phyloP scores from a whole-genome alignment of 2,113 vertebrate species.

The Podocnemis expansa region DNA sequence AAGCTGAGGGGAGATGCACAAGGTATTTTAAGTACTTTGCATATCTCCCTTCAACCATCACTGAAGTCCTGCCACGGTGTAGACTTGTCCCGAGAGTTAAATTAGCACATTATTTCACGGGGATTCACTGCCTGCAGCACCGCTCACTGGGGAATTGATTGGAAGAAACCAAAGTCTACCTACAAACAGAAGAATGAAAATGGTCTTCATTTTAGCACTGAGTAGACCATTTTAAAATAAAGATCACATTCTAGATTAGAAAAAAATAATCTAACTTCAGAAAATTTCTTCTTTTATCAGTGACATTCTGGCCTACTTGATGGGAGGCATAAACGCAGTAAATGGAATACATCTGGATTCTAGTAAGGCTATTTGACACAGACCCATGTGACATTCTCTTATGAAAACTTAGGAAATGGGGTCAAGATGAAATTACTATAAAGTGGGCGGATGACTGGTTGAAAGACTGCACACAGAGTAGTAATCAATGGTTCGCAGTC shows the following conservation, averaged over 20 bases:
- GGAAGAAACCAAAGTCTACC: background rate
- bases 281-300: background rate
- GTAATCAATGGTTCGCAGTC: background rate
- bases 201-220: background rate
- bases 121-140: conserved; percentile 19
- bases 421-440: background rate
- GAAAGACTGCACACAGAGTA: background rate
- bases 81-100: background rate
- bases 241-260: background rate
- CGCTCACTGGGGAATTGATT: background rate
- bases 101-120: fast-evolving
- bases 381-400: background rate
- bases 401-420: background rate
- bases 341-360: background rate
- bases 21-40: too few relatives aligned
- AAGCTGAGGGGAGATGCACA: too few relatives aligned
- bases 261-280: background rate
- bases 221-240: background rate
- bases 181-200: background rate
- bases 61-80: too few relatives aligned
- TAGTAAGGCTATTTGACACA: background rate
- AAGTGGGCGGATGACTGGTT: background rate
- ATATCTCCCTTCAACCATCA: too few relatives aligned
- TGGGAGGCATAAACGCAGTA: background rate
- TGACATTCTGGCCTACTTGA: background rate